These are phyloP conservation scores for Pyrocephalus nanus DNA, from an alignment of 2,797 vertebrate genomes.

Conservation along the genomic window DNA sequence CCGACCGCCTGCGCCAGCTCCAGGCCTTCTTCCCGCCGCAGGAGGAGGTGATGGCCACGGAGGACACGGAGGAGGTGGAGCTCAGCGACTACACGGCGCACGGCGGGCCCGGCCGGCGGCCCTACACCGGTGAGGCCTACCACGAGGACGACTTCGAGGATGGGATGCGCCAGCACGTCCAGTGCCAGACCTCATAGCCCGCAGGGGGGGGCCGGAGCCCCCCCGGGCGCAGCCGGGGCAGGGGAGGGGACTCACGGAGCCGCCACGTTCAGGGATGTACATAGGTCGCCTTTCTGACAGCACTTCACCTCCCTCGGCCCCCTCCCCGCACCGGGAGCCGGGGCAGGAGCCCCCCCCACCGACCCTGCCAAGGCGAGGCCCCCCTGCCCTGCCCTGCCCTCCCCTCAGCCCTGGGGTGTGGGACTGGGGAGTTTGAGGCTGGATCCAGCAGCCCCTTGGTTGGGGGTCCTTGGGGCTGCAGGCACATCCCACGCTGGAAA, in stretches of 20 bases:
- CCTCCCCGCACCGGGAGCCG: not conserved
- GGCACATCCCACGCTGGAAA: not conserved
- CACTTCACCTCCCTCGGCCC: not conserved
- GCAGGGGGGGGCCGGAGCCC: not conserved
- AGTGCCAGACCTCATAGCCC: slow-evolving; percentile 81
- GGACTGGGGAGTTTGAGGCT: not conserved
- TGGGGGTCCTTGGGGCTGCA: not conserved
- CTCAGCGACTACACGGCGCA: slow-evolving; percentile 75
- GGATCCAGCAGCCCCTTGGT: not conserved
- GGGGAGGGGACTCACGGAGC: not conserved
- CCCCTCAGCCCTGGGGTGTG: not conserved
- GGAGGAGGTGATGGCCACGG: slow-evolving; percentile 82
- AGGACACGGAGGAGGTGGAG: slow-evolving; percentile 86
- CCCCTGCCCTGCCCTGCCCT: not conserved
- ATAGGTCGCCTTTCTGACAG: slow-evolving; percentile 8
- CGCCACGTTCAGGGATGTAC: slow-evolving; percentile 34
- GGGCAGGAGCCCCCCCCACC: not conserved
- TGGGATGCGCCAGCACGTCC: slow-evolving; percentile 73
- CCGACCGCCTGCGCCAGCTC: slow-evolving; percentile 83
- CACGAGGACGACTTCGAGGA: slow-evolving; percentile 75
- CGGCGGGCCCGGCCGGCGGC: slow-evolving; percentile 52
- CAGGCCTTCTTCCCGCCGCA: slow-evolving; percentile 82
- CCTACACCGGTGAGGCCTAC: slow-evolving; percentile 69
- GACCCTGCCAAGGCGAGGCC: not conserved
- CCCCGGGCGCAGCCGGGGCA: not conserved